Conservation (phyloP, 2,797 vertebrate genomes). For the Limnodromus scolopaceus region DNA sequence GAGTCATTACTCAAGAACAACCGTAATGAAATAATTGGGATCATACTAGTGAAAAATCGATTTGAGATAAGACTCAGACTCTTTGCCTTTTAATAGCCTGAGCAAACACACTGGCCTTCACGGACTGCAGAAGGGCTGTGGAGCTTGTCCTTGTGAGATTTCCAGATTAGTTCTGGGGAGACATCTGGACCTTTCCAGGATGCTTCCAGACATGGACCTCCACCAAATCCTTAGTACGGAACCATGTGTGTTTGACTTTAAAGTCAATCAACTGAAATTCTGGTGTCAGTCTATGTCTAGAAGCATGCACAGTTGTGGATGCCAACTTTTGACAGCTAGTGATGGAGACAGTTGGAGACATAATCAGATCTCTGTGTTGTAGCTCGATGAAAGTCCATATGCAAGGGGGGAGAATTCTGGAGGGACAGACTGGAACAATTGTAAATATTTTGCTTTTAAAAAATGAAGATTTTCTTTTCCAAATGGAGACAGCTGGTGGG, state of each 20-base stretch:
- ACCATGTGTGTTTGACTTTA: neutral
- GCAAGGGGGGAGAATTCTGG: neutral
- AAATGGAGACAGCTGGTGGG: slow-evolving; percentile 41
- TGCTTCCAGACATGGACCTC: neutral
- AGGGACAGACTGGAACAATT: slow-evolving; percentile 29
- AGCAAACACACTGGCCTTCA: neutral
- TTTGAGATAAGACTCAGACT: neutral
- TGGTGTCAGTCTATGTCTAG: slow-evolving; percentile 4
- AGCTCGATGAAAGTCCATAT: slow-evolving; percentile 12
- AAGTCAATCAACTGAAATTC: slow-evolving; percentile 1
- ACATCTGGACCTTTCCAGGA: neutral
- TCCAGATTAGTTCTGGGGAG: neutral
- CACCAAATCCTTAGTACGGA: neutral
- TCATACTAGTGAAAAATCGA: neutral
- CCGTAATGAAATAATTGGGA: neutral
- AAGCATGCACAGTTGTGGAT: neutral
- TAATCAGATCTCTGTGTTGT: neutral
- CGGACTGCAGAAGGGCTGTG: neutral
- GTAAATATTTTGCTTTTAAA: slow-evolving; percentile 64
- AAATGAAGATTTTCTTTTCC: slow-evolving; percentile 19
- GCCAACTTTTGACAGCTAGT: neutral
- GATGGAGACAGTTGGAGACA: neutral
- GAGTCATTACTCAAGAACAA: neutral
- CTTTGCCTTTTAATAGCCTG: neutral
- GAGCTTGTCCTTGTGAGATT: neutral